Evolutionary conservation across 2,888 invertebrate species (phyloP).

Genomic region (Dasysyrphus tricinctus): DNA sequence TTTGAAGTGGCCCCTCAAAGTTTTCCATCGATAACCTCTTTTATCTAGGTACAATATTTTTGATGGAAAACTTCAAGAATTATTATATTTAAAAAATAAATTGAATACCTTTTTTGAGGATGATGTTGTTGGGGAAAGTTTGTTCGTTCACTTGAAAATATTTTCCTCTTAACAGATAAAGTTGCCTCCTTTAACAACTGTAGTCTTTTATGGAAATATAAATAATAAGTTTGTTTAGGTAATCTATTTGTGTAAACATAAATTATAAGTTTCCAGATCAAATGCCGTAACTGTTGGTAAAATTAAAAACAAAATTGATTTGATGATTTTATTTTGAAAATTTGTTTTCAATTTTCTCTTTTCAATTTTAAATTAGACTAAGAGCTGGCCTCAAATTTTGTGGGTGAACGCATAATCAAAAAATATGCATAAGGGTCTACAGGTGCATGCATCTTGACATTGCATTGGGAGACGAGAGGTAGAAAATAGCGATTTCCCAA

Average conservation of each 20-base stretch:
- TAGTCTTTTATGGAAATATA: neutral
- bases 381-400: too few relatives aligned
- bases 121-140: neutral
- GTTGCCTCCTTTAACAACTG: neutral
- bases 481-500: too few relatives aligned
- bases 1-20: neutral
- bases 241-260: neutral
- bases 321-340: neutral
- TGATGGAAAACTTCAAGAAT: neutral
- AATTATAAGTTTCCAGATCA: neutral
- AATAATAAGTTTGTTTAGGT: neutral
- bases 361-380: too few relatives aligned
- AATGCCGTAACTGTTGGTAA: neutral
- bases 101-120: neutral
- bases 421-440: too few relatives aligned
- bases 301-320: neutral
- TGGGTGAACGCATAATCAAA: too few relatives aligned
- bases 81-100: slow-evolving; percentile 5
- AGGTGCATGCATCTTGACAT: too few relatives aligned
- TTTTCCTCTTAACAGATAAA: neutral
- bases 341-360: neutral
- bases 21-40: neutral
- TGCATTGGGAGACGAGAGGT: too few relatives aligned
- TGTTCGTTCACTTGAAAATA: slow-evolving; percentile 9
- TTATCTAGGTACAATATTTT: neutral